These are phyloP conservation scores for Probosciger aterrimus DNA, from an alignment of 2,113 vertebrate species.

Conservation along the genomic window DNA sequence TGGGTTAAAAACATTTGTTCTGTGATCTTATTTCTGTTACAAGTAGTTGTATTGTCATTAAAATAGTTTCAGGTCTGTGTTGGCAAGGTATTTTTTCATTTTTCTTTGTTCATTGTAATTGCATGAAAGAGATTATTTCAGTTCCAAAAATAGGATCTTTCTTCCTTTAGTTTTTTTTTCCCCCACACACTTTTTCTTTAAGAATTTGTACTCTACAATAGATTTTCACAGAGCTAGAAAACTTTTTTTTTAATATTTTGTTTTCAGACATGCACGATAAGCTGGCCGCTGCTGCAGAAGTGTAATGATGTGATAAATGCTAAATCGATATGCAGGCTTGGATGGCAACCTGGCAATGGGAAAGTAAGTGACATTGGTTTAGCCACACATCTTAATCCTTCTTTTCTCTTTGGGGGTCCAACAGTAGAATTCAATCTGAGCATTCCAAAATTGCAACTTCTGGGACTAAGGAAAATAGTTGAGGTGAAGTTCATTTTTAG, in stretches of 20 bases:
- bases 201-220: background rate
- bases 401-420: background rate
- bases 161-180: background rate
- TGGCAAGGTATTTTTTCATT: background rate
- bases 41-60: background rate
- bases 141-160: background rate
- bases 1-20: background rate
- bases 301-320: slow-evolving; percentile 88
- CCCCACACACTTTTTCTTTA: background rate
- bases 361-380: slow-evolving; percentile 73
- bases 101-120: background rate
- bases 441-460: background rate
- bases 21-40: background rate
- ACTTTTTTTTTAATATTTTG: background rate
- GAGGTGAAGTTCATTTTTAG: background rate
- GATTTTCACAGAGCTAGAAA: slow-evolving; percentile 13
- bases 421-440: background rate
- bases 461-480: background rate
- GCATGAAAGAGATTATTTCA: background rate
- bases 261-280: slow-evolving; percentile 79
- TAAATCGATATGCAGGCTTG: slow-evolving; percentile 89
- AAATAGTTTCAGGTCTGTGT: background rate
- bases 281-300: slow-evolving; percentile 87
- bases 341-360: slow-evolving; percentile 85
- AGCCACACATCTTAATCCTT: background rate